These are phyloP conservation scores for Bettongia penicillata DNA, from an alignment of 2,113 vertebrate species.

Conservation along the genomic window DNA sequence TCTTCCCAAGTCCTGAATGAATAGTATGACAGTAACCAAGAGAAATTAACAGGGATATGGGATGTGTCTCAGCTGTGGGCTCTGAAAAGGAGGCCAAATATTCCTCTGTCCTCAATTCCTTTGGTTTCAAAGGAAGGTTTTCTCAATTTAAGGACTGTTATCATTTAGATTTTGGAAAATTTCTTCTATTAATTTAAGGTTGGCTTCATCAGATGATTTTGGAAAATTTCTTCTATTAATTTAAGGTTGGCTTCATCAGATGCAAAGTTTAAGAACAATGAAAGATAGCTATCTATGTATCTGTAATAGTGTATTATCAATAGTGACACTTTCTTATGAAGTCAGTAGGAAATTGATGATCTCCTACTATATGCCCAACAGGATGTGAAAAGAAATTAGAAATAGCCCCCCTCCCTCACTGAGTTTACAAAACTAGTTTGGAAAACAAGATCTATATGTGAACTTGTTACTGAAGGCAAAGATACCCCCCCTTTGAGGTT, in stretches of 20 bases:
- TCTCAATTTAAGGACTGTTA: not conserved
- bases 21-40: not conserved
- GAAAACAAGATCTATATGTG: not conserved
- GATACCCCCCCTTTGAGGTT: not conserved
- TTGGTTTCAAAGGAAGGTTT: not conserved
- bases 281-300: too few relatives aligned
- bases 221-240: not conserved
- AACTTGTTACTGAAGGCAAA: not conserved
- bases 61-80: not conserved
- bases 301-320: too few relatives aligned
- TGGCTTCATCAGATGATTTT: not conserved
- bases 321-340: too few relatives aligned
- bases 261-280: too few relatives aligned
- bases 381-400: too few relatives aligned
- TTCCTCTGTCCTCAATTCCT: not conserved
- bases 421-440: too few relatives aligned
- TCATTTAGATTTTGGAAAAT: not conserved
- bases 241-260: not conserved
- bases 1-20: not conserved
- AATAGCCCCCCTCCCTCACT: too few relatives aligned
- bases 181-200: not conserved
- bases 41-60: not conserved
- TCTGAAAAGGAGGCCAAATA: not conserved
- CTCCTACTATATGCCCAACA: too few relatives aligned
- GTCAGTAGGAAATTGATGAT: too few relatives aligned